These are phyloP conservation scores for Drosophila prostipennis DNA, from an alignment of 2,888 invertebrate species.

Conservation along the genomic window DNA sequence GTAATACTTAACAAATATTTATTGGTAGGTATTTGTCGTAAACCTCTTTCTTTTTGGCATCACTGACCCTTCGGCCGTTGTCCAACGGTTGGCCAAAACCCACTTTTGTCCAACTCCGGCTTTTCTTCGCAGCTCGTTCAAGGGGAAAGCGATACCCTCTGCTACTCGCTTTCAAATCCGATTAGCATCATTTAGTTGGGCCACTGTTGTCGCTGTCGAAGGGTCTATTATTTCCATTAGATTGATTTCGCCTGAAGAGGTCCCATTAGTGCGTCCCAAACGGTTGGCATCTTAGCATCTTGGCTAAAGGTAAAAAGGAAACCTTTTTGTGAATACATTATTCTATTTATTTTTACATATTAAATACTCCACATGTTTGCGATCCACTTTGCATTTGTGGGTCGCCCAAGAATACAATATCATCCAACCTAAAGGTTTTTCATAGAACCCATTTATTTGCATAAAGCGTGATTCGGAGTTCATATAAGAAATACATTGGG, in stretches of 20 bases:
- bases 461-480: neutral
- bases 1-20: neutral
- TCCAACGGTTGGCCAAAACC: constrained; percentile 24
- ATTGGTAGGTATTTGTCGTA: neutral
- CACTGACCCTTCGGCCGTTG: constrained; percentile 22
- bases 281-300: constrained; percentile 12
- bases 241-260: constrained; percentile 60
- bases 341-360: constrained; percentile 16
- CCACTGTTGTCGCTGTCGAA: constrained; percentile 53
- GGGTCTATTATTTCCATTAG: constrained; percentile 68
- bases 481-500: neutral
- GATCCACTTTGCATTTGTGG: constrained; percentile 12
- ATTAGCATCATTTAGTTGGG: constrained; percentile 77
- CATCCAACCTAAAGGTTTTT: neutral
- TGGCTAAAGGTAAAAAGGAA: constrained; percentile 19
- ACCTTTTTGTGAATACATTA: constrained; percentile 23
- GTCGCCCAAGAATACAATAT: neutral
- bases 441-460: neutral
- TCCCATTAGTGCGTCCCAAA: constrained; percentile 38
- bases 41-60: neutral
- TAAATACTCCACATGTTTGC: neutral
- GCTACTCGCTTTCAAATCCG: constrained; percentile 71
- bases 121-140: constrained; percentile 44
- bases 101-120: constrained; percentile 40
- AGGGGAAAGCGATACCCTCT: constrained; percentile 41